Percentiles rank a stretch among this genome's conserved stretches.
Evolutionary conservation across 2,888 invertebrate genomes (phyloP).

Genomic region (Orthosia cruda): DNA sequence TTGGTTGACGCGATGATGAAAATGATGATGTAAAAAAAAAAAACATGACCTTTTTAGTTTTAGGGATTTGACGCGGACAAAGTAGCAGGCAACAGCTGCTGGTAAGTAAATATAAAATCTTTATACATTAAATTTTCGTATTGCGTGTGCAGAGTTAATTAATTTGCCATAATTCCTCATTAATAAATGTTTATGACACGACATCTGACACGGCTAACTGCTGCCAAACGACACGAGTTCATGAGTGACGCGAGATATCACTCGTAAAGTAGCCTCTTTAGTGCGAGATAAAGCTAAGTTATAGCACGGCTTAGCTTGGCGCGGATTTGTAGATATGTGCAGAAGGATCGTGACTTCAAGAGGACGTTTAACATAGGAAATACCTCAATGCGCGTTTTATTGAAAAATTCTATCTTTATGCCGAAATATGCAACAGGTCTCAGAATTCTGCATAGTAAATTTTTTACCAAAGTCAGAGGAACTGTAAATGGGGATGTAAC

Average conservation of each 20-base stretch:
- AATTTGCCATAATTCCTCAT: constrained; percentile 21
- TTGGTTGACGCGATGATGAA: too few species aligned
- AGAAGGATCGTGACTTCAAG: background rate
- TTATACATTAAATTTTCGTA: background rate
- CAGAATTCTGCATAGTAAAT: background rate
- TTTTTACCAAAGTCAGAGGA: background rate
- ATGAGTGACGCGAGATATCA: constrained; percentile 16
- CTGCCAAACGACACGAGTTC: constrained; percentile 1
- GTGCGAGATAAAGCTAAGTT: constrained; percentile 18
- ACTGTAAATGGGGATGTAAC: background rate
- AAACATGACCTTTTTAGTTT: too few species aligned
- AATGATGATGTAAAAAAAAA: too few species aligned
- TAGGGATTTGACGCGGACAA: too few species aligned
- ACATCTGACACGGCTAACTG: background rate
- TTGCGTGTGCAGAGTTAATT: constrained; percentile 18
- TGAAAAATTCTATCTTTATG: background rate
- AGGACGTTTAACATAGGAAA: background rate
- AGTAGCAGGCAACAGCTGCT: too few species aligned
- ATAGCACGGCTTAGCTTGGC: constrained; percentile 4
- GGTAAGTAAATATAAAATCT: background rate
- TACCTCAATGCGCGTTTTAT: background rate
- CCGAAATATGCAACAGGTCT: background rate
- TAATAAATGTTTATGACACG: constrained; percentile 27
- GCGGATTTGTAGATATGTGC: constrained; percentile 1
- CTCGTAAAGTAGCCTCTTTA: constrained; percentile 25